phyloP scores from a whole-genome alignment of 1,140 invertebrate genomes.

The Nilaparvata lugens region DNA sequence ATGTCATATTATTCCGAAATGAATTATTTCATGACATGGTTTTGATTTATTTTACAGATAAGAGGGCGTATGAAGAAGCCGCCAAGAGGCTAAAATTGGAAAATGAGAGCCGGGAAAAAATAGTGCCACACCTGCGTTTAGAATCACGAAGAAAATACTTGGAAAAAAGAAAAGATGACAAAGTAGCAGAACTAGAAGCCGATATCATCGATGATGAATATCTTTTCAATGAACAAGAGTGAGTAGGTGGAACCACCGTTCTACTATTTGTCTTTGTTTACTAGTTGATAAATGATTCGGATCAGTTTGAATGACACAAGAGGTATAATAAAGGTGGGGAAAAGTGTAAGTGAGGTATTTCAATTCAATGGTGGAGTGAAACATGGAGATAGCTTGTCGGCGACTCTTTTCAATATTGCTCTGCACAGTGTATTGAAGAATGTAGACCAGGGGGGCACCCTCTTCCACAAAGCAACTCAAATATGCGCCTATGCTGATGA shows the following conservation, averaged over 20 bases:
- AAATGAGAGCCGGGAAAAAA: constrained; percentile 70
- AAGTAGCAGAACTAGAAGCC: constrained; percentile 89
- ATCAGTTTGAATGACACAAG: neutral
- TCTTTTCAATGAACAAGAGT: constrained; percentile 81
- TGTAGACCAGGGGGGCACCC: too few species aligned
- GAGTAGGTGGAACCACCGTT: constrained; percentile 40
- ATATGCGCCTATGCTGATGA: too few species aligned
- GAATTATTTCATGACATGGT: neutral
- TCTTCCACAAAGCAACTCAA: too few species aligned
- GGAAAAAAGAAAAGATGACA: constrained; percentile 91
- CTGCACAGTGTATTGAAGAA: too few species aligned
- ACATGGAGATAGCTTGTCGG: too few species aligned
- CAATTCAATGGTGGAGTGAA: too few species aligned
- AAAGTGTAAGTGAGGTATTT: neutral
- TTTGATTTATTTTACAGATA: constrained; percentile 43
- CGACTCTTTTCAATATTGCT: too few species aligned
- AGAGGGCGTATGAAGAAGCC: constrained; percentile 81
- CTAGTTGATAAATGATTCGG: constrained; percentile 16
- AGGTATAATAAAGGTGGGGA: neutral
- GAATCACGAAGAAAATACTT: constrained; percentile 92
- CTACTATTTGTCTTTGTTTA: constrained; percentile 1
- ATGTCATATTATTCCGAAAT: constrained; percentile 1
- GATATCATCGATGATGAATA: constrained; percentile 96
- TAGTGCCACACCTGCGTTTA: constrained; percentile 77
- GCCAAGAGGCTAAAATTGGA: constrained; percentile 84